Evolutionary conservation across 2,113 vertebrate genomes (phyloP), one percentile per base, ranked within the genome.

Genomic region (Microtus ochrogaster): DNA sequence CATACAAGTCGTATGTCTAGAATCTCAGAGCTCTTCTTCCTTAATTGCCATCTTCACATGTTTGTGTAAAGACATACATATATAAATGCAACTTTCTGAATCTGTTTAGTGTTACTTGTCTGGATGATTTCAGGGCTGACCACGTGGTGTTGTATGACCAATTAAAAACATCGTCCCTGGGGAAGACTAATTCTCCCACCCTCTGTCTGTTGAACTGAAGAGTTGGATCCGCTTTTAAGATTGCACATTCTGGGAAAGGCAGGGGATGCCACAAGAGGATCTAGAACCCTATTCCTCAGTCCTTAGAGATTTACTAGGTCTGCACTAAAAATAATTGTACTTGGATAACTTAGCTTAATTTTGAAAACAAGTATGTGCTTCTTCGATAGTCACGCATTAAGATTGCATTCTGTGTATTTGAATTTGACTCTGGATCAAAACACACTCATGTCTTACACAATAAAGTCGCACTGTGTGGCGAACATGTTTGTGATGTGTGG

Each of bases 371-470:
- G 33, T 66, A 96, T 0, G 28, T 96, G 95, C 94, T 90, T 96
- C 95, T 97, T 97, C 77, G 47, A 0, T 95, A 95, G 81, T 78
- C 17, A 0, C 77, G 39, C 88, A 76, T 96, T 82, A 96, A 97
- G 98, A 98, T 97, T 98, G 97, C 98, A 98, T 88, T 95, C 90
- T 95, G 79, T 68, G 30, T 96, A 91, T 97, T 96, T 98, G 98
- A 98, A 98, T 98, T 98, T 98, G 98, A 98, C 93, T 68, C 66
- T n/a, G 77, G 79, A 92, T 96, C 90, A 8, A 96, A 95, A 94
- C 96, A 98, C 97, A 95, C 98, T 98, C 96, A 49, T 68, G 82
- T 97, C 87, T 96, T 95, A 52, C 90, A 85, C 41, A 92, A 33
- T 96, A 92, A 58, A 97, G 84, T 95, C 94, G 96, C 95, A 97